Percentiles rank a stretch among this genome's conserved stretches.
Evolutionary conservation across 2,888 invertebrate species (phyloP).

Genomic region (Nasonia oneida): DNA sequence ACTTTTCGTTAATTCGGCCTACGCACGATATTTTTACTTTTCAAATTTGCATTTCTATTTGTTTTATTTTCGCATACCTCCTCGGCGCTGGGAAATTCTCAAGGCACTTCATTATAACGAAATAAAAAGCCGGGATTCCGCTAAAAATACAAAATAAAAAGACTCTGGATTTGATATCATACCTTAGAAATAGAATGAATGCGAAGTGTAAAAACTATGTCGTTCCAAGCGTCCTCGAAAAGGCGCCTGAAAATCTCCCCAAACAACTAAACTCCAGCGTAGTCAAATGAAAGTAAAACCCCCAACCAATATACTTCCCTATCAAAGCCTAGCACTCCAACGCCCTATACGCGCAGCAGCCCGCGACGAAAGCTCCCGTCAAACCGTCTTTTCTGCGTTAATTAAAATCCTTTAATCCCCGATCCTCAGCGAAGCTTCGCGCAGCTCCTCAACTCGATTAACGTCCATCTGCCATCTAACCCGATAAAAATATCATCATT

Average conservation of each 20-base stretch:
- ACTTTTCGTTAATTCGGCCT: background rate
- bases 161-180: background rate
- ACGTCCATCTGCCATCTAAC: constrained; percentile 13
- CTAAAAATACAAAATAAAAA: background rate
- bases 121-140: background rate
- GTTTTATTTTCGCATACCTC: too few relatives aligned
- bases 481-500: constrained; percentile 48
- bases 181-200: background rate
- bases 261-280: background rate
- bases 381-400: constrained; percentile 7
- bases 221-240: background rate
- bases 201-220: background rate
- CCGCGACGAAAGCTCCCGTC: background rate
- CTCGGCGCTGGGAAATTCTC: too few relatives aligned
- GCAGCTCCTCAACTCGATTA: constrained; percentile 30
- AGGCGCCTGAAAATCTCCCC: background rate
- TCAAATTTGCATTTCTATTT: background rate
- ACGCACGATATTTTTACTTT: background rate
- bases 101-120: background rate
- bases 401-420: constrained; percentile 43
- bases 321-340: background rate
- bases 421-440: background rate
- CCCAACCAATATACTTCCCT: background rate
- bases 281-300: background rate
- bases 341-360: background rate